Base-by-base conservation (phyloP, 2,797 vertebrate genomes). In the Taenioides sp. region DNA sequence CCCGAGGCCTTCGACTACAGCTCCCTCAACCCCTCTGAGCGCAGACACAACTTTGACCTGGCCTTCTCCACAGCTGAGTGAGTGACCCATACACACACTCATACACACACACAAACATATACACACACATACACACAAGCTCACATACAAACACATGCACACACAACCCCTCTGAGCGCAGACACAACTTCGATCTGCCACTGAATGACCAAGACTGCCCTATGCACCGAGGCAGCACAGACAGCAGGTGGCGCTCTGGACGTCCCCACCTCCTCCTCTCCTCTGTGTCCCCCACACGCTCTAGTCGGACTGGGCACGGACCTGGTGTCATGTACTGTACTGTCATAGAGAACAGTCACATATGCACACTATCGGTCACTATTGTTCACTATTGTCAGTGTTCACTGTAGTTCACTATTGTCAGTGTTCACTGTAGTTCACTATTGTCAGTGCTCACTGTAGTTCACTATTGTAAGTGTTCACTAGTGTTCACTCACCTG, bases 51-150 rank as follows among this genome's bases (percentile, higher is more conserved):
- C 92, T 99, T 99, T 0, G 97, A 99, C 89, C 90, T 97, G 93
- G 97, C 98, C 78, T 99, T 99, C 90, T 96, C 92, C 50, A 92
- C 93, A 0, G 98, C 98, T 80, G 98, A 99, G 98, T 99, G 96
- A 79, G 98, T 66, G 47, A 52, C 27, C 65, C 1, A 20, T 23
- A n/a, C 9, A 11, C 9, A 54, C 52, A 4, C n/a, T 12, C 52
- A 57, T 22, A 22, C 52, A 22, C 2, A 54, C 2, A 22, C n/a
- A 7, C 5, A 50, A 17, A 50, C 47, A 50, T 17, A 17, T 9
- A 37, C 9, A 37, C 9, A n/a, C 7, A n/a, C n/a, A 22, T n/a
- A 1, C 22, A 23, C 54, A 23, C 54, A 43, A n/a, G n/a, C n/a
- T n/a, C n/a, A n/a, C n/a, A n/a, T n/a, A n/a, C n/a, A n/a, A n/a